Conservation (phyloP, 2,113 vertebrate species). For the Malurus cyaneus region DNA sequence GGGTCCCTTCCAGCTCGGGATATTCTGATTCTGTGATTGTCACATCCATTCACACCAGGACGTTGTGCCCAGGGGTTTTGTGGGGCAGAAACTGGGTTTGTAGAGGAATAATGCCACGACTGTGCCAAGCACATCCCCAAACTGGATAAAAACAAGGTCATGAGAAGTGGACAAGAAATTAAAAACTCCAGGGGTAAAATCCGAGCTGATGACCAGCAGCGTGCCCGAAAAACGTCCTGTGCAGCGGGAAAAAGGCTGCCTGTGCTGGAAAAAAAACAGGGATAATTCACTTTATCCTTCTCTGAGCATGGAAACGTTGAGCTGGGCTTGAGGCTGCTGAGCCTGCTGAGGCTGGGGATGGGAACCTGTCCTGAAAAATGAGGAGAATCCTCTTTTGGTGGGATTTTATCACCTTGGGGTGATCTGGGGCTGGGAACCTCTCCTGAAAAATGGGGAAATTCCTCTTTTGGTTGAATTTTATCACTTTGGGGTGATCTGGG, state of each 20-base stretch:
- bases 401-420: no score
- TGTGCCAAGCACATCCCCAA: background rate
- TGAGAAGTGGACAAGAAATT: no score
- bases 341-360: no score
- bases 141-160: background rate
- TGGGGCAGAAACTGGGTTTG: no score
- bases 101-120: no score
- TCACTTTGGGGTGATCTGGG: no score
- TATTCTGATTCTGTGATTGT: background rate
- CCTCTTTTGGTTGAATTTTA: background rate
- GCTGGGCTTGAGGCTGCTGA: background rate
- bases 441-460: no score
- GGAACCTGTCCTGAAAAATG: no score
- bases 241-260: background rate
- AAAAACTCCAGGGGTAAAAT: background rate
- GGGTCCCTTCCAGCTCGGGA: rapidly evolving
- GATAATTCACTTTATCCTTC: background rate
- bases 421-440: no score
- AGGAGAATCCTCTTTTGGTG: no score
- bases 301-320: background rate
- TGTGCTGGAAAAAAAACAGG: background rate
- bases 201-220: background rate
- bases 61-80: no score
- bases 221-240: rapidly evolving
- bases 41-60: background rate